phyloP scores from a whole-genome alignment of 2,113 vertebrate genomes.

The Salminus brasiliensis region DNA sequence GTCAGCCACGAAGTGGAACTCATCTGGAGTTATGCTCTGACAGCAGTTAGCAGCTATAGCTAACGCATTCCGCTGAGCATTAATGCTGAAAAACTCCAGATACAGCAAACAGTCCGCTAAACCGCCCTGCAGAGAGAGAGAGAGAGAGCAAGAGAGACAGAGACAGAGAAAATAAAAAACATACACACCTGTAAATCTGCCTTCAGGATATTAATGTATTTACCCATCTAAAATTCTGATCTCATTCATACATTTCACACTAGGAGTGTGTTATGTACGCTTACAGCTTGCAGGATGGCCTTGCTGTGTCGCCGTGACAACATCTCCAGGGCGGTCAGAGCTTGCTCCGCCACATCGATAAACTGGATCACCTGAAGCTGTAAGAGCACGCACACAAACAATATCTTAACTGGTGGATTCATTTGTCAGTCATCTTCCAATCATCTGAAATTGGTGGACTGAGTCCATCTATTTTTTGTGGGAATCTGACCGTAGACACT shows the following conservation, averaged over 20 bases:
- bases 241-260: no score
- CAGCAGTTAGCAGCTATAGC: constrained; percentile 99
- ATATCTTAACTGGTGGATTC: no score
- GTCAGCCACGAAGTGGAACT: constrained; percentile 99
- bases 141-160: background rate
- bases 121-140: constrained; percentile 81
- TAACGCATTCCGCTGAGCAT: constrained; percentile 97
- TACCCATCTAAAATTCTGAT: background rate
- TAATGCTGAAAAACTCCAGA: constrained; percentile 99
- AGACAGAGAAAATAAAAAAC: background rate
- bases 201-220: no score
- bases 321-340: constrained; percentile 97
- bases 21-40: constrained; percentile 97
- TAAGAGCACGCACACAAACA: no score
- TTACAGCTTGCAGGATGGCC: constrained; percentile 97
- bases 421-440: no score
- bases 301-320: constrained; percentile 97
- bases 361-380: constrained; percentile 99
- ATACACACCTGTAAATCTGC: no score
- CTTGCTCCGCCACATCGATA: constrained; percentile 98
- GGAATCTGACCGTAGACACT: no score
- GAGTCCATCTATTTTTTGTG: no score
- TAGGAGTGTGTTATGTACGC: constrained; percentile 54
- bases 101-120: constrained; percentile 96
- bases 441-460: no score